Conservation (phyloP, 1,140 invertebrate species). For the Drosophila nebulosa region DNA sequence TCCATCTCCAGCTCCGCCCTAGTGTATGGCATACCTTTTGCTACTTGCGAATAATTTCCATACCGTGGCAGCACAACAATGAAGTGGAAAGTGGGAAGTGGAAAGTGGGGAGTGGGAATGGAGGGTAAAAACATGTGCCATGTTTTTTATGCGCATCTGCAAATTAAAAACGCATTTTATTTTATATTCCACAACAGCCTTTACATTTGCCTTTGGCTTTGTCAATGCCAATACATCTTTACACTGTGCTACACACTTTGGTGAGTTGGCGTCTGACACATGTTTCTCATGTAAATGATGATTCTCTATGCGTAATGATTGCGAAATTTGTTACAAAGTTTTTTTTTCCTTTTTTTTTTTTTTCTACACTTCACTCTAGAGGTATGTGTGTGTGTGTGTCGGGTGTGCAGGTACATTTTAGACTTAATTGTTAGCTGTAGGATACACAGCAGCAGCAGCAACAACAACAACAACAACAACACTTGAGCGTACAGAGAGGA, state of each 20-base stretch:
- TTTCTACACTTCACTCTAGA: not conserved
- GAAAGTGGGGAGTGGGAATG: constrained; percentile 18
- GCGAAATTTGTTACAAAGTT: constrained; percentile 53
- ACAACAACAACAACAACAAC: constrained; percentile 51
- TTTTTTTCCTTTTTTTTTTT: too few species aligned
- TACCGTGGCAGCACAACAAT: constrained; percentile 57
- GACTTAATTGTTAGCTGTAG: constrained; percentile 77
- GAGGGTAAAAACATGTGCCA: not conserved
- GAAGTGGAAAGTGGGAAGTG: not conserved
- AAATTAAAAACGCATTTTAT: constrained; percentile 80
- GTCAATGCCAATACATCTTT: constrained; percentile 55
- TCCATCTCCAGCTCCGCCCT: constrained; percentile 15
- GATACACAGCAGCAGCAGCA: constrained; percentile 54
- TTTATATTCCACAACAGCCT: constrained; percentile 38
- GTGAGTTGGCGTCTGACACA: constrained; percentile 5
- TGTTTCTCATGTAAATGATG: constrained; percentile 23
- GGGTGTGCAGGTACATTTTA: constrained; percentile 47
- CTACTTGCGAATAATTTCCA: constrained; percentile 72
- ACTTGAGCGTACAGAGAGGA: constrained; percentile 12
- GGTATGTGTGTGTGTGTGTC: constrained; percentile 20
- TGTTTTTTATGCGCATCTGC: constrained; percentile 67
- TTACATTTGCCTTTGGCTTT: constrained; percentile 37
- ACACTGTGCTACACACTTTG: constrained; percentile 22
- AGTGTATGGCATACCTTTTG: constrained; percentile 54
- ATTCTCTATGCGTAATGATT: constrained; percentile 55